These are phyloP conservation scores for Amia ocellicauda DNA, from an alignment of 2,113 vertebrate species.

Conservation along the genomic window DNA sequence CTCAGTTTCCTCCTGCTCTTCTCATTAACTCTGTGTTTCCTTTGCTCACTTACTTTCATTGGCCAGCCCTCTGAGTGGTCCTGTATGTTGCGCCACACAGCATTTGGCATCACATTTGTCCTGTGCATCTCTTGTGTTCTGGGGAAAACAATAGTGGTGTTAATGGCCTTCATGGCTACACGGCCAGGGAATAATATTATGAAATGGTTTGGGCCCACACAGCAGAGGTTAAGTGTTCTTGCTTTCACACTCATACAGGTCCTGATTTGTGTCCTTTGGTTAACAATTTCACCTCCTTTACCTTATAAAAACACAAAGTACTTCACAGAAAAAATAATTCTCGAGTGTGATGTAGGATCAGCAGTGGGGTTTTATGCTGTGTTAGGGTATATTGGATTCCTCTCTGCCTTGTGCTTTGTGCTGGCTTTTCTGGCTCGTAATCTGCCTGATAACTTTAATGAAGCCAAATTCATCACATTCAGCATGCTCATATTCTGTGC, in stretches of 20 bases:
- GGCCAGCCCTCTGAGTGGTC: constrained; percentile 44
- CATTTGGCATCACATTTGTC: constrained; percentile 40
- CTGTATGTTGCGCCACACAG: constrained; percentile 47
- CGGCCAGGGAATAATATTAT: constrained; percentile 38
- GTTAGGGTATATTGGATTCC: constrained; percentile 27
- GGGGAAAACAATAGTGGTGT: constrained; percentile 42
- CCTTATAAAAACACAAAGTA: constrained; percentile 14
- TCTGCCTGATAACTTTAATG: constrained; percentile 29
- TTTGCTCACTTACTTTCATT: constrained; percentile 49
- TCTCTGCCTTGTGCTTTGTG: constrained; percentile 28
- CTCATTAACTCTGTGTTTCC: constrained; percentile 46
- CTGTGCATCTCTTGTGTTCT: constrained; percentile 41
- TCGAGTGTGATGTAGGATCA: constrained; percentile 27
- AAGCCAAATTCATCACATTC: constrained; percentile 34
- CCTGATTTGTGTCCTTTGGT: constrained; percentile 29
- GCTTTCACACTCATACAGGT: constrained; percentile 26
- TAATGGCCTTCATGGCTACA: constrained; percentile 42
- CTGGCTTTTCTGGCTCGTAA: constrained; percentile 31
- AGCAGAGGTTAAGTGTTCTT: constrained; percentile 28
- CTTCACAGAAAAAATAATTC: constrained; percentile 16
- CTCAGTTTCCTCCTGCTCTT: constrained; percentile 54
- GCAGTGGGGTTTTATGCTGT: constrained; percentile 21
- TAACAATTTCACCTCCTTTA: constrained; percentile 28
- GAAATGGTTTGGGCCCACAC: constrained; percentile 49
- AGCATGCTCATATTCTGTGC: constrained; percentile 29